phyloP scores from a whole-genome alignment of 2,888 invertebrate species.

The Pimpla rufipes region DNA sequence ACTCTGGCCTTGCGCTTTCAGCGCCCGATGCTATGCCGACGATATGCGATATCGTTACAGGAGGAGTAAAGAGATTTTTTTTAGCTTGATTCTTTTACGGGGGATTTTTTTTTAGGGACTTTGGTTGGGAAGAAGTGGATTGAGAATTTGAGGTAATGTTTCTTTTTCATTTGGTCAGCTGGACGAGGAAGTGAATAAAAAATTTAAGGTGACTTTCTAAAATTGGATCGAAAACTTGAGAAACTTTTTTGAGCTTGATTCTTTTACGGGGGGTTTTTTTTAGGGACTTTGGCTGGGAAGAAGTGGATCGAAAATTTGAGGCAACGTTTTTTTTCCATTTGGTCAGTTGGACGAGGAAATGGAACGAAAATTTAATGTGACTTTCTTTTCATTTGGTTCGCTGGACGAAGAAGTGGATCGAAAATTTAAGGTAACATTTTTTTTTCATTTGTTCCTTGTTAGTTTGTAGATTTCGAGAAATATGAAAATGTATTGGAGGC shows the following conservation, averaged over 20 bases:
- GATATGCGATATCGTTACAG: slow-evolving; percentile 26
- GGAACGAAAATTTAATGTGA: no score
- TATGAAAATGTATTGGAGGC: neutral
- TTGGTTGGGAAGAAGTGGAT: no score
- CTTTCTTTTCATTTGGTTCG: no score
- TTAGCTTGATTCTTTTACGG: neutral
- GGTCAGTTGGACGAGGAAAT: neutral
- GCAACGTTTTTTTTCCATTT: neutral
- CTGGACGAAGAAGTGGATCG: no score
- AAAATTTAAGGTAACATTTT: neutral
- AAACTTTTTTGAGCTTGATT: slow-evolving; percentile 21
- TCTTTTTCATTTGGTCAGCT: neutral
- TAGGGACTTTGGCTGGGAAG: no score
- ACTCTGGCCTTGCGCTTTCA: slow-evolving; percentile 39
- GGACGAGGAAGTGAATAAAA: neutral
- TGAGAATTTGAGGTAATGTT: no score
- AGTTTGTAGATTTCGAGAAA: neutral
- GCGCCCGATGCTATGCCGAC: neutral
- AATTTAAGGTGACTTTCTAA: no score
- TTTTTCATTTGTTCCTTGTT: neutral
- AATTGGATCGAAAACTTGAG: neutral
- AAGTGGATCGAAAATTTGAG: no score
- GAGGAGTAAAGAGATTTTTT: slow-evolving; percentile 42
- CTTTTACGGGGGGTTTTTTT: neutral
- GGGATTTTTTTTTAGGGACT: neutral